Conservation (phyloP, 2,797 vertebrate genomes). For the Aselliscus stoliczkanus region DNA sequence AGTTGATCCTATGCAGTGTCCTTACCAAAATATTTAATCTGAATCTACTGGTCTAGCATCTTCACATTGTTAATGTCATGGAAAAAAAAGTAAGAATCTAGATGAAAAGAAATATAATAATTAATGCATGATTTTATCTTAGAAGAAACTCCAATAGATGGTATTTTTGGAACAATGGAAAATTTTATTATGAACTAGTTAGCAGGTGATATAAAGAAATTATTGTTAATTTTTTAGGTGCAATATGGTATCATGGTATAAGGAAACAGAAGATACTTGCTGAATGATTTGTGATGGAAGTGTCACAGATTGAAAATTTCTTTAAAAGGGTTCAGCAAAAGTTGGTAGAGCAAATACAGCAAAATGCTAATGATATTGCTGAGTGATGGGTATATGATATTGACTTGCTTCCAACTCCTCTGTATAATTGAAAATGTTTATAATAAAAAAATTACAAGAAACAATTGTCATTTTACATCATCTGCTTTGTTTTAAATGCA, state of each 20-base stretch:
- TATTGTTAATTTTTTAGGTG: neutral
- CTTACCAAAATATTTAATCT: neutral
- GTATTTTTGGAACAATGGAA: neutral
- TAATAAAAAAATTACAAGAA: neutral
- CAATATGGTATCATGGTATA: neutral
- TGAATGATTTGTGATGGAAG: neutral
- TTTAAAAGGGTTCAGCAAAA: neutral
- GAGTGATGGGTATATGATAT: neutral
- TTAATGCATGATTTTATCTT: neutral
- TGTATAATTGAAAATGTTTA: neutral
- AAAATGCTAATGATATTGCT: neutral
- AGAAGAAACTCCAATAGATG: neutral
- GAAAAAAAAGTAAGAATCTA: neutral
- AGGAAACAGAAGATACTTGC: neutral
- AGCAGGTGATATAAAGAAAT: neutral
- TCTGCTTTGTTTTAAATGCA: neutral
- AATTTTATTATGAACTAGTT: neutral
- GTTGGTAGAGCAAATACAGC: neutral
- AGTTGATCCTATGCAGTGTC: neutral
- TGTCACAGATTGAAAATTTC: neutral
- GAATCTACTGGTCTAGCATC: neutral
- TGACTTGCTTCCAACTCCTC: neutral
- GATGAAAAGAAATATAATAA: neutral
- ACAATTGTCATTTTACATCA: neutral
- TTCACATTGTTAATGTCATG: neutral